Conservation (phyloP, 1,140 invertebrate genomes). For the Lasioglossum baleicum region DNA sequence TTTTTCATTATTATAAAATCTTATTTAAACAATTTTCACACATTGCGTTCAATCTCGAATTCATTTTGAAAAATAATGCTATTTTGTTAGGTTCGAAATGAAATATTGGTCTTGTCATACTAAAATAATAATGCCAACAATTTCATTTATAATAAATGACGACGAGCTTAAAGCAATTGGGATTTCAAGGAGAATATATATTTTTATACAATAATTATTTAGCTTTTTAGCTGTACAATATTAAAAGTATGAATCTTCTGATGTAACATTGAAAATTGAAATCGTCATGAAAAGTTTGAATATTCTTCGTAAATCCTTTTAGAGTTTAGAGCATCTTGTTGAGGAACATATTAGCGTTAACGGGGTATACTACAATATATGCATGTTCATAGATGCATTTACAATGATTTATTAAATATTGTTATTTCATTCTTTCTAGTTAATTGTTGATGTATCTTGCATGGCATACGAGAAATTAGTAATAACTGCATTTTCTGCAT, state of each 20-base stretch:
- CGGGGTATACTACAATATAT: conserved; percentile 36
- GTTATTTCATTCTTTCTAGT: conserved; percentile 52
- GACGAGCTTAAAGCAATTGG: conserved; percentile 12
- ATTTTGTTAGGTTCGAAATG: conserved; percentile 6
- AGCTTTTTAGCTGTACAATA: background rate
- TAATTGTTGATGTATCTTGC: conserved; percentile 61
- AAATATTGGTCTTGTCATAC: background rate
- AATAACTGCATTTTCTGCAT: background rate
- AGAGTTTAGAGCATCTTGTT: conserved; percentile 10
- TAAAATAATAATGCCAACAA: background rate
- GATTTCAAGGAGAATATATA: background rate
- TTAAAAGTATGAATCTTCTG: too few relatives aligned
- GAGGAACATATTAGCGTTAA: conserved; percentile 31
- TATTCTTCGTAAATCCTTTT: conserved; percentile 22
- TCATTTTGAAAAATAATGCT: conserved; percentile 39
- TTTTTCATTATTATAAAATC: conserved; percentile 43
- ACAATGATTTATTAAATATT: conserved; percentile 47
- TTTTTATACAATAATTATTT: background rate
- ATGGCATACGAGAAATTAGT: conserved; percentile 37
- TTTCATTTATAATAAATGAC: background rate
- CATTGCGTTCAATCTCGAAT: conserved; percentile 40
- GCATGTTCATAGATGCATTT: conserved; percentile 52
- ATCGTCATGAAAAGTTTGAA: background rate
- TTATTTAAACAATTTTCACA: conserved; percentile 42
- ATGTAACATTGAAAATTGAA: background rate